These are phyloP conservation scores for Leptodactylus fuscus DNA, from an alignment of 2,113 vertebrate species.

Conservation along the genomic window DNA sequence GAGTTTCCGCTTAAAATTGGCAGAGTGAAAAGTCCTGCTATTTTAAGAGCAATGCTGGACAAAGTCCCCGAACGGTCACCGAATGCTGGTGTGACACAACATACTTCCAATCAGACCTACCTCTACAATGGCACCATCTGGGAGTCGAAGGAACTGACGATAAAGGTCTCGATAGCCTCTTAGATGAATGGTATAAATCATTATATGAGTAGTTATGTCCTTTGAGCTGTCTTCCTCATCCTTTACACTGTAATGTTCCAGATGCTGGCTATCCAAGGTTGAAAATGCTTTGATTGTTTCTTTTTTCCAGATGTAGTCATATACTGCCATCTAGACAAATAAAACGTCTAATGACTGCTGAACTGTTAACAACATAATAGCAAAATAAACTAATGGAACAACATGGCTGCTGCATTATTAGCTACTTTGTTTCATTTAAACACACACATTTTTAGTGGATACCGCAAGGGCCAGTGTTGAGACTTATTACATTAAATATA, in stretches of 20 bases:
- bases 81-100: no score
- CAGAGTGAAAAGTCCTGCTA: no score
- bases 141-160: constrained; percentile 86
- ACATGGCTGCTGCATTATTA: neutral
- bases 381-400: neutral
- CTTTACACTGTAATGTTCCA: constrained; percentile 26
- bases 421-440: neutral
- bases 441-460: neutral
- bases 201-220: constrained; percentile 77
- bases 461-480: neutral
- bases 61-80: no score
- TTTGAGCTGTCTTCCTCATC: constrained; percentile 49
- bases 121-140: constrained; percentile 87
- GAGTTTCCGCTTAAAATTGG: no score
- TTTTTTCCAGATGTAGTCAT: constrained; percentile 85
- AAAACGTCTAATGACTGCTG: no score
- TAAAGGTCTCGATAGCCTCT: constrained; percentile 80
- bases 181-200: constrained; percentile 81
- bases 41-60: no score
- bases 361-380: neutral
- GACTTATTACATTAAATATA: neutral
- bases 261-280: constrained; percentile 66
- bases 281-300: constrained; percentile 67
- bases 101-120: no score
- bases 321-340: constrained; percentile 88